Conservation (phyloP, 2,888 invertebrate genomes). For the Aromia moschata region DNA sequence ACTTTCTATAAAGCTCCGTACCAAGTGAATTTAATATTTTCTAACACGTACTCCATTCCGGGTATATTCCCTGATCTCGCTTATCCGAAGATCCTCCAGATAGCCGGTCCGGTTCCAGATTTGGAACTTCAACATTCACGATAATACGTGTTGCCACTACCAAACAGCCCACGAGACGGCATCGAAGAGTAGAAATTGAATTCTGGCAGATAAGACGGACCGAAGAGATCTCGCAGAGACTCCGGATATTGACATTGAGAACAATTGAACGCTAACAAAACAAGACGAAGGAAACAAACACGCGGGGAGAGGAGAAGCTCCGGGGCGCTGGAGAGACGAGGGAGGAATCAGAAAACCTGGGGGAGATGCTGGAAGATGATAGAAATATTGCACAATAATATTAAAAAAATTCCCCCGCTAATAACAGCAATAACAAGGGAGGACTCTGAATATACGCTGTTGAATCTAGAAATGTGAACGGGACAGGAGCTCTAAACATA, state of each 20-base stretch:
- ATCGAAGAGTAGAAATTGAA: slow-evolving; percentile 57
- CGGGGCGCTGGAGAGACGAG: slow-evolving; percentile 15
- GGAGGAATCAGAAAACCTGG: not conserved
- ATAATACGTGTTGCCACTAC: not conserved
- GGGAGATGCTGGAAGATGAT: too few relatives aligned
- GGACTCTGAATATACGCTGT: too few relatives aligned
- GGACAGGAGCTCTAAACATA: too few relatives aligned
- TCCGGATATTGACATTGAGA: slow-evolving; percentile 61
- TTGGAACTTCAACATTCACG: not conserved
- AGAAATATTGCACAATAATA: too few relatives aligned
- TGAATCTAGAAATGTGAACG: too few relatives aligned
- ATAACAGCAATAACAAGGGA: not conserved
- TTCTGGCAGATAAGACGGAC: slow-evolving; percentile 54
- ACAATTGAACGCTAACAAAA: slow-evolving; percentile 65
- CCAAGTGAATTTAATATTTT: too few relatives aligned
- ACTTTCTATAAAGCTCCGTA: too few relatives aligned
- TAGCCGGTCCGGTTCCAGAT: not conserved
- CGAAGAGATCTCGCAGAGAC: slow-evolving; percentile 52
- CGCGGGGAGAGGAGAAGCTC: slow-evolving; percentile 36
- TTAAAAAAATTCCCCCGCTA: not conserved
- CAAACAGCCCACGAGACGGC: not conserved
- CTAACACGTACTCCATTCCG: too few relatives aligned
- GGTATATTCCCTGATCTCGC: not conserved
- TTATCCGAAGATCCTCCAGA: not conserved
- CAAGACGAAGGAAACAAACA: slow-evolving; percentile 66